Evolutionary conservation across 1,140 invertebrate genomes (phyloP), one percentile per base, ranked within the genome.

Genomic region (Drosophila nannoptera): DNA sequence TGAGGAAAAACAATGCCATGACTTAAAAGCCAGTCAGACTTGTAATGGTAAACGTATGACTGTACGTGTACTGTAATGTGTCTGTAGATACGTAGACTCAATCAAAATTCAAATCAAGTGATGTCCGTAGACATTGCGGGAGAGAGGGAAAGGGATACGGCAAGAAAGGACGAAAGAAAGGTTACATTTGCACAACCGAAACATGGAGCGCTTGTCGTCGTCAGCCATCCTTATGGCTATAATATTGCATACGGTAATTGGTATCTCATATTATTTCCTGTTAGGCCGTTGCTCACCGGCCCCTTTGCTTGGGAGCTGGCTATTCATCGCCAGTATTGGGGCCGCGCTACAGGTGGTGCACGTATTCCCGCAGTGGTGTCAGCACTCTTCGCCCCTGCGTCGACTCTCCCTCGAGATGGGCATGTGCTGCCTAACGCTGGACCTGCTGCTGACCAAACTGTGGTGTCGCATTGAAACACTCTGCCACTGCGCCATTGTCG

Each of bases 1-100:
- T 72, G 62, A 78, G 76, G 72, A 78, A 75, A 48, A 78, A 80
- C 48, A 65, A 76, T 66, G 69, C 77, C 56, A 73, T 69, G 73
- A 81, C 46, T 73, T 63, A 40, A 38, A 12, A 80, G 63, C 77
- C 69, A 62, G 77, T 80, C 67, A 53, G 60, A 78, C 70, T 59
- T 52, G 67, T 60, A 52, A 46, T 40, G 62, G 50, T 38, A 35
- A n/a, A n/a, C n/a, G n/a, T 5, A 33, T 45, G 38, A 32, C n/a
- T 22, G 36, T 14, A 35, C 35, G 8, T 36, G 5, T 33, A 14
- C 35, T 16, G 8, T 33, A 22, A 33, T 43, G 4, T 32, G 4
- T 32, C 11, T 31, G 22, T 7, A 32, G 4, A 58, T 16, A 9
- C 9, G 31, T 58, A 7, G 58, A 12, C 31, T 56, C 14, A 35